Percentiles rank a stretch among this genome's conserved stretches.
Conservation (phyloP, 2,888 invertebrate genomes). For the Coelogynopora nodosa region DNA sequence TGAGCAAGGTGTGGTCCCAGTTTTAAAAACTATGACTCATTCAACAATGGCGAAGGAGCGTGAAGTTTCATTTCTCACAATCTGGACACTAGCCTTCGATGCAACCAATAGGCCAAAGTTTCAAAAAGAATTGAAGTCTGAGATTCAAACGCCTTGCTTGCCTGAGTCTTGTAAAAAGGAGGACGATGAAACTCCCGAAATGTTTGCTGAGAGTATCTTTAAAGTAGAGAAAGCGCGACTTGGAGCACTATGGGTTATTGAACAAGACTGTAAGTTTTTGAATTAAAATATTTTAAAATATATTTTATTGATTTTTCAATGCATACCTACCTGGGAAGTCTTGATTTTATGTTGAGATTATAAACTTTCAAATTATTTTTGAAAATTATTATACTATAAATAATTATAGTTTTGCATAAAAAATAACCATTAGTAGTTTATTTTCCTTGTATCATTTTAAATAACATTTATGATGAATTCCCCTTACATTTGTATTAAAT, state of each 20-base stretch:
- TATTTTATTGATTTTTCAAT: no score
- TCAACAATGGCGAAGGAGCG: background rate
- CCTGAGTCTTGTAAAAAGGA: background rate
- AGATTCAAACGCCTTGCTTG: background rate
- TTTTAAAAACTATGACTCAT: background rate
- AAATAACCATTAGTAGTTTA: no score
- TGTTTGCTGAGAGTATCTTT: background rate
- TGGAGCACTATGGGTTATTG: background rate
- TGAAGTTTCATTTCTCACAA: background rate
- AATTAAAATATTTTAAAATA: no score
- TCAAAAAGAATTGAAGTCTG: background rate
- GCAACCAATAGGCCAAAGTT: background rate
- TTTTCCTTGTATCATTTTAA: no score
- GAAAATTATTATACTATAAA: no score
- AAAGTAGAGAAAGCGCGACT: background rate
- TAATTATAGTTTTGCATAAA: no score
- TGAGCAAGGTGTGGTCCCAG: background rate
- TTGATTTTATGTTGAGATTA: no score
- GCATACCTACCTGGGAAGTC: no score
- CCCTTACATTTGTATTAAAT: no score
- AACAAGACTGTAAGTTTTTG: no score
- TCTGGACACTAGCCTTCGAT: background rate
- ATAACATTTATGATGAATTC: no score
- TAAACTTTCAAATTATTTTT: no score
- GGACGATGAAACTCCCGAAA: background rate